Conservation (phyloP, 2,113 vertebrate species). For the Sebastes schlegelii region DNA sequence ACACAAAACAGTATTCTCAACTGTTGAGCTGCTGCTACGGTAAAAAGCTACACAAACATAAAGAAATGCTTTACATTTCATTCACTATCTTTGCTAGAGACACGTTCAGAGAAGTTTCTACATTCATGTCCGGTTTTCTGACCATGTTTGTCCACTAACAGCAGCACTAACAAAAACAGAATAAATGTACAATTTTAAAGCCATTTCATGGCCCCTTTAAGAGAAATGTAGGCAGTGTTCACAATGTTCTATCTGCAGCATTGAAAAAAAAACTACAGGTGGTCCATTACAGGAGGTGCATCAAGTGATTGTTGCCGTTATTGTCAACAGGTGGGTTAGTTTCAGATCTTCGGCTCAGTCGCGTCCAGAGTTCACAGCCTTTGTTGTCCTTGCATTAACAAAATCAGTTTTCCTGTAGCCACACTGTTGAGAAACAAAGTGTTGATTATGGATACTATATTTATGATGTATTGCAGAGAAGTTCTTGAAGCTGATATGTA, state of each 20-base stretch:
- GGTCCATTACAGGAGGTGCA: not conserved
- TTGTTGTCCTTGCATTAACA: constrained; percentile 88
- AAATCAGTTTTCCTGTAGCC: constrained; percentile 91
- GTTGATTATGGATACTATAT: not conserved
- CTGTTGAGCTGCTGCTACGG: constrained; percentile 8
- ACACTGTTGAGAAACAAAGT: constrained; percentile 79
- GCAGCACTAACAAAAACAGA: no score
- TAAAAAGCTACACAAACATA: not conserved
- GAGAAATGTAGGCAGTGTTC: not conserved
- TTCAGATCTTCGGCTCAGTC: constrained; percentile 60
- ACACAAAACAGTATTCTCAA: not conserved
- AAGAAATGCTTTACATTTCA: not conserved
- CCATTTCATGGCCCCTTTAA: not conserved
- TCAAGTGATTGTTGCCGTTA: not conserved
- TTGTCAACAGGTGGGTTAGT: not conserved
- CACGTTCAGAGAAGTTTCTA: not conserved
- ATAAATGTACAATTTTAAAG: not conserved
- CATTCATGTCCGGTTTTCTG: constrained; percentile 9
- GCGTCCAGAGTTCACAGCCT: constrained; percentile 85
- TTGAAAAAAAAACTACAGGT: not conserved
- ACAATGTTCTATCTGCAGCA: not conserved
- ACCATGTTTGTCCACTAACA: not conserved
- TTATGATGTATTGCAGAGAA: not conserved
- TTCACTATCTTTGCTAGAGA: not conserved
- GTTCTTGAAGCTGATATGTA: not conserved